Base-by-base conservation (phyloP, 1,140 invertebrate genomes). In the Saccostrea cuccullata region DNA sequence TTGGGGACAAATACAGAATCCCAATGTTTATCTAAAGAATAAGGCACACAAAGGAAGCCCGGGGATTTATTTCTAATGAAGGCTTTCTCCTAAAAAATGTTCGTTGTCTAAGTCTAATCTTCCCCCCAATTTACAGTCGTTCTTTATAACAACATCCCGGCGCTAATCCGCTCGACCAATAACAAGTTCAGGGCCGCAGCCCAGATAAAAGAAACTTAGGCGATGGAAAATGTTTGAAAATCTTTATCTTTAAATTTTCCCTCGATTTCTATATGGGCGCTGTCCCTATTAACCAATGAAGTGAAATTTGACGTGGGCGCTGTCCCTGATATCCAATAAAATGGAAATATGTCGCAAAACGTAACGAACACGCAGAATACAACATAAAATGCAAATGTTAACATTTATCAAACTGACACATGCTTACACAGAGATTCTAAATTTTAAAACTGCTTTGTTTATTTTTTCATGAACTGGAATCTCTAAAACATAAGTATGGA, bases 11-110 rank as follows among this genome's bases (percentile, higher is more conserved):
- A 77, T 40, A 6, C 15, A 0, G 26, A 6, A 13, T 77, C 13
- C 13, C 15, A 13, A 23, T 40, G 60, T 64, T 58, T 86, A 60
- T 86, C 12, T 56, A 67, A 58, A 13, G 55, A 86, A 56, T 86
- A 36, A 58, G 20, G n/a, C 17, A 12, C 12, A 40, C 84, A 86
- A 60, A 23, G 20, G 23, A 36, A 17, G 30, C 23, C 40, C 30
- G 12, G 47, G 20, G 30, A 23, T n/a, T 56, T 20, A 2, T 58
- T 47, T 9, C 9, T 47, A 47, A 47, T 47, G 47, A 47, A 6
- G 47, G 47, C 47, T 47, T 47, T 47, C 9, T 47, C 30, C 47
- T 0, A 47, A 47, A 47, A 47, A 47, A 47, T n/a, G 47, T 47
- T 47, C 47, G 47, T 47, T 47, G 5, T 47, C 47, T 47, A 47